These are phyloP conservation scores for Stegophylla sp. DNA, from an alignment of 2,888 invertebrate genomes.

Conservation along the genomic window DNA sequence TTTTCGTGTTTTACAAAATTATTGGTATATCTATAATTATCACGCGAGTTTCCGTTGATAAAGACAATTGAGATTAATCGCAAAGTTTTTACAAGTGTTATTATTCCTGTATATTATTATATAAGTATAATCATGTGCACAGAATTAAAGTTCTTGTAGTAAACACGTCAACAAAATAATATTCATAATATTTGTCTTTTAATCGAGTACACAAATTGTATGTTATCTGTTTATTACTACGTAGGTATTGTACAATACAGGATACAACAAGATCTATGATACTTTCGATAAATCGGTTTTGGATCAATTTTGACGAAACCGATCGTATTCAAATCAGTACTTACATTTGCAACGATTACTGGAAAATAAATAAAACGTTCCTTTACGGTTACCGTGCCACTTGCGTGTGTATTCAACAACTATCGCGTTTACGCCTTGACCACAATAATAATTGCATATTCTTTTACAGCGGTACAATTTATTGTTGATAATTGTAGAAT, in stretches of 20 bases:
- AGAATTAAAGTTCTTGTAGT: constrained; percentile 7
- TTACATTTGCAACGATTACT: background rate
- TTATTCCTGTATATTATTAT: too few relatives aligned
- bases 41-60: constrained; percentile 36
- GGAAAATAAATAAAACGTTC: background rate
- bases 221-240: background rate
- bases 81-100: constrained; percentile 17
- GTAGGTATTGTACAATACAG: background rate
- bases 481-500: too few relatives aligned
- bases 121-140: background rate
- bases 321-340: background rate
- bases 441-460: background rate
- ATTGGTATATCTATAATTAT: background rate
- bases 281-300: background rate
- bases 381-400: background rate
- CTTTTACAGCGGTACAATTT: too few relatives aligned
- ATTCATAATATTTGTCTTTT: background rate
- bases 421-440: background rate
- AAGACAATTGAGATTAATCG: constrained; percentile 33
- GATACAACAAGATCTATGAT: too few relatives aligned
- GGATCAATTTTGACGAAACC: background rate
- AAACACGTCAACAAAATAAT: constrained; percentile 4
- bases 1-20: background rate
- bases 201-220: background rate
- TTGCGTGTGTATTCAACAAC: background rate